Percentiles rank a stretch among this genome's conserved stretches.
phyloP scores from a whole-genome alignment of 2,113 vertebrate species.

The Cepphus grylle region DNA sequence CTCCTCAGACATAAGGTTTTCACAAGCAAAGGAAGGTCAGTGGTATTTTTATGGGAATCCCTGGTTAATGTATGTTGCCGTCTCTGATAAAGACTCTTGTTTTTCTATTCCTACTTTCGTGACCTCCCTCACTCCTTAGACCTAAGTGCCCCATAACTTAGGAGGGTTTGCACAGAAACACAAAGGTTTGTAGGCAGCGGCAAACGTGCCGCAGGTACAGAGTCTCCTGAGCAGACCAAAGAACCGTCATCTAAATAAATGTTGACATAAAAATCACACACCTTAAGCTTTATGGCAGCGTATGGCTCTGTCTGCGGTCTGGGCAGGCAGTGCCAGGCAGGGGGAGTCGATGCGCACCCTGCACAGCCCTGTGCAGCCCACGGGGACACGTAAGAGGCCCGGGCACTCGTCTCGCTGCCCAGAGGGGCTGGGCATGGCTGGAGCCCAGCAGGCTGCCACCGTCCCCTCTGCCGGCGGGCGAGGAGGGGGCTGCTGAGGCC shows the following conservation, averaged over 20 bases:
- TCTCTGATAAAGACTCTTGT: not conserved
- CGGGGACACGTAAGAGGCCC: not conserved
- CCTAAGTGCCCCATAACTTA: not conserved
- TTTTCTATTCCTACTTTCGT: not conserved
- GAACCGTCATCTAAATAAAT: not conserved
- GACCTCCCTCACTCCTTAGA: not conserved
- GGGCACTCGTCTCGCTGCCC: rapidly evolving
- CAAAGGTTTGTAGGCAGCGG: rapidly evolving
- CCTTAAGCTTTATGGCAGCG: not conserved
- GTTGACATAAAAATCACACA: conserved; percentile 13
- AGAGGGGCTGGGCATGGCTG: not conserved
- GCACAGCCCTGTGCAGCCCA: not conserved
- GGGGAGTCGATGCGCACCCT: not conserved
- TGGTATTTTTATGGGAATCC: not conserved
- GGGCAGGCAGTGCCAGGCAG: not conserved
- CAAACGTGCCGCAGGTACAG: not conserved
- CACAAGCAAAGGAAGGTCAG: not conserved
- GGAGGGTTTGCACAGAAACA: not conserved
- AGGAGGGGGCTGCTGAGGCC: not conserved
- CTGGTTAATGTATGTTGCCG: not conserved
- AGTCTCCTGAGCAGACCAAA: not conserved
- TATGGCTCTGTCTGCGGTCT: not conserved
- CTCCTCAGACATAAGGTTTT: not conserved
- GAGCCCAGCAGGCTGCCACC: not conserved
- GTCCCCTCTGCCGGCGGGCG: rapidly evolving